phyloP scores from a whole-genome alignment of 2,888 invertebrate species.

The Drosophila gaucha region DNA sequence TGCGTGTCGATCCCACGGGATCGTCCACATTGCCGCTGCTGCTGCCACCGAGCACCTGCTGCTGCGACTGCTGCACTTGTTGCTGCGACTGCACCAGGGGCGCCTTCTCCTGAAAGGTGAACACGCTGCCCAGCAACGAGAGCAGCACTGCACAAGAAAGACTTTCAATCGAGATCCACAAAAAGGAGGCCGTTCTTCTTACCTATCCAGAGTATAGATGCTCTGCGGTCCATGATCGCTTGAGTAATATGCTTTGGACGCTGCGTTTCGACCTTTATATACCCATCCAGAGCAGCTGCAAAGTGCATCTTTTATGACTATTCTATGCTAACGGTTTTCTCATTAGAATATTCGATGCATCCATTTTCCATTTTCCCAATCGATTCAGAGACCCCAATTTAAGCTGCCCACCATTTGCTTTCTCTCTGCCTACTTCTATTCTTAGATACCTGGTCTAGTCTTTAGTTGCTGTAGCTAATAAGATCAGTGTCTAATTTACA shows the following conservation, averaged over 20 bases:
- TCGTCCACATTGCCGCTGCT: conserved; percentile 40
- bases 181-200: conserved; percentile 14
- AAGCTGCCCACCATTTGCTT: conserved; percentile 37
- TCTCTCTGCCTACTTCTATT: conserved; percentile 26
- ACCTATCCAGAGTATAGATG: conserved; percentile 57
- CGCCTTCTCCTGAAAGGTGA: conserved; percentile 61
- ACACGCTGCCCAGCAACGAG: conserved; percentile 33
- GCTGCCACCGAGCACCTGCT: conserved; percentile 5
- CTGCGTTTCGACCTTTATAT: conserved; percentile 45
- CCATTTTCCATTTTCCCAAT: conserved; percentile 10
- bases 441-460: conserved; percentile 15
- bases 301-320: conserved; percentile 51
- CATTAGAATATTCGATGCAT: conserved; percentile 61
- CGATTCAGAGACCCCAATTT: conserved; percentile 37
- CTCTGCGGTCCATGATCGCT: conserved; percentile 52
- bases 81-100: conserved; percentile 41
- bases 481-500: conserved; percentile 46
- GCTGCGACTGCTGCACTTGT: conserved; percentile 36
- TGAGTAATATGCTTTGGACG: conserved; percentile 43
- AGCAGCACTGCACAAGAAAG: conserved; percentile 43
- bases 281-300: conserved; percentile 36
- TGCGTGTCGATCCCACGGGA: conserved; percentile 39
- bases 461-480: conserved; percentile 27
- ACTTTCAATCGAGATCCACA: not conserved
- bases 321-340: conserved; percentile 58